phyloP scores from a whole-genome alignment of 1,140 invertebrate species.

The Brachionus asplanchnoidis region DNA sequence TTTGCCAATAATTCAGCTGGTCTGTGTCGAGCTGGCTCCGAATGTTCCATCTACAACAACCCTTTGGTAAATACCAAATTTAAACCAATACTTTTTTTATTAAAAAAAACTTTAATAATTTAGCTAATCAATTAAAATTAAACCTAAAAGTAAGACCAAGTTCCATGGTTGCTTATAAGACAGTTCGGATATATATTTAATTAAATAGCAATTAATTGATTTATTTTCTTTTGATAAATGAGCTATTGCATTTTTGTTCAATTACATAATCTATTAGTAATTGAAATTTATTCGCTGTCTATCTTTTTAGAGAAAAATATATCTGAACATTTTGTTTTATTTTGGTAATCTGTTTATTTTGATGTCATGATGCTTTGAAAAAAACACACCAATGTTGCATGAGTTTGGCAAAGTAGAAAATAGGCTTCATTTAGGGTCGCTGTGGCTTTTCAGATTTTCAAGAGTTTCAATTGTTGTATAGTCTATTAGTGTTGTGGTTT shows the following conservation, averaged over 20 bases:
- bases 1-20: not conserved
- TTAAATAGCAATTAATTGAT: not conserved
- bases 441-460: not conserved
- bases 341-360: not conserved
- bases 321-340: not conserved
- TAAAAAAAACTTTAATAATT: not conserved
- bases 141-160: not conserved
- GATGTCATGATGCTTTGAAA: not conserved
- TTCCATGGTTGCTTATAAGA: not conserved
- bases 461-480: not conserved
- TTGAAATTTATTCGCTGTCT: not conserved
- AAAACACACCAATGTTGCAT: not conserved
- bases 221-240: not conserved
- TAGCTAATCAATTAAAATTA: constrained; percentile 11
- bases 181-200: not conserved
- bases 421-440: not conserved
- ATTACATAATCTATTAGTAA: not conserved
- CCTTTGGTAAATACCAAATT: not conserved
- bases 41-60: constrained; percentile 26
- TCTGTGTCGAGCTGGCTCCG: not conserved
- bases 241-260: not conserved
- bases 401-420: not conserved
- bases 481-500: not conserved
- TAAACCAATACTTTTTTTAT: not conserved
- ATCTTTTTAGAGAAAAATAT: not conserved